phyloP scores from a whole-genome alignment of 1,140 invertebrate species.

The Antheraea pernyi region DNA sequence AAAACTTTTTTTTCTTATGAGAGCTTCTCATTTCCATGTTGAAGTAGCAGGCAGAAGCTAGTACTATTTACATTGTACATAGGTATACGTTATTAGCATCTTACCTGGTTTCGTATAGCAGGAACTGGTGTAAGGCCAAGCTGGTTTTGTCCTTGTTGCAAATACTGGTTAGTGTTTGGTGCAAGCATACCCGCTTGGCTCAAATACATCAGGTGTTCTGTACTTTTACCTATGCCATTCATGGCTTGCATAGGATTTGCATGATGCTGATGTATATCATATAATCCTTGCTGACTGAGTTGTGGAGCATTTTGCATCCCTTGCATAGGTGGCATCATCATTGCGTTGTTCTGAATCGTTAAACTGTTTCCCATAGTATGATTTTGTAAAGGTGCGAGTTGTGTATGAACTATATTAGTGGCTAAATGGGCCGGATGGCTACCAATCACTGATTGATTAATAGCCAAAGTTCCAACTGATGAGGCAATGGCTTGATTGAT shows the following conservation, averaged over 20 bases:
- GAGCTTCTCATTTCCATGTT: too few species aligned
- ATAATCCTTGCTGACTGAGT: conserved; percentile 74
- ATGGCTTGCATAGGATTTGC: conserved; percentile 75
- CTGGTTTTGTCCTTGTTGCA: conserved; percentile 81
- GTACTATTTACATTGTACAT: too few species aligned
- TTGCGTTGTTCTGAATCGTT: conserved; percentile 65
- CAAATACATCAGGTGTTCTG: conserved; percentile 84
- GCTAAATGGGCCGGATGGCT: conserved; percentile 69
- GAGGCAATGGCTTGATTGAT: conserved; percentile 79
- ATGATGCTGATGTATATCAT: conserved; percentile 80
- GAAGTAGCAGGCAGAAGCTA: too few species aligned
- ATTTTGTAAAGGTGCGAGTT: conserved; percentile 72
- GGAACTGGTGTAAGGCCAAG: conserved; percentile 80
- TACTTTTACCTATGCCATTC: conserved; percentile 81
- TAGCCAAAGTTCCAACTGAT: conserved; percentile 79
- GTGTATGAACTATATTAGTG: conserved; percentile 75
- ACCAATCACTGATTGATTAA: conserved; percentile 81
- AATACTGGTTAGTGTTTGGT: conserved; percentile 82
- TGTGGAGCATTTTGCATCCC: conserved; percentile 70
- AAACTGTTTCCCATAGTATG: conserved; percentile 67
- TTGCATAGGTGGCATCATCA: conserved; percentile 70
- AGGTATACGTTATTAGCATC: conserved; percentile 12
- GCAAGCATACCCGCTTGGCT: conserved; percentile 83
- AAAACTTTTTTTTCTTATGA: too few species aligned
- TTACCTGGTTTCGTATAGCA: conserved; percentile 79